Evolutionary conservation across 2,888 invertebrate species (phyloP).

Genomic region (Apamea monoglypha): DNA sequence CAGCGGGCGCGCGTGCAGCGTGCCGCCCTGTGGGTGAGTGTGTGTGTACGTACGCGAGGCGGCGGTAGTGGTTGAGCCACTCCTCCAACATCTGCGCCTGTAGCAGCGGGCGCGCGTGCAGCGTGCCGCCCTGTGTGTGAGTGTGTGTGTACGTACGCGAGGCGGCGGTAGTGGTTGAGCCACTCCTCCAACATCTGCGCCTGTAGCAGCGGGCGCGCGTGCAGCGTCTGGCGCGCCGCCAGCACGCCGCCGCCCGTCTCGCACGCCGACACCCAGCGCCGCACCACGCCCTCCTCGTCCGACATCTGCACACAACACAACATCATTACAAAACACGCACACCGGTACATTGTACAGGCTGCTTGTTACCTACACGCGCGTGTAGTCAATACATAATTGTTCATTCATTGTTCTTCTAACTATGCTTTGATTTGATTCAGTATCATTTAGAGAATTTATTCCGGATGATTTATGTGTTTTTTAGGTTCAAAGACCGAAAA

Average conservation of each 20-base stretch:
- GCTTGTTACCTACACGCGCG: background rate
- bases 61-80: conserved; percentile 98
- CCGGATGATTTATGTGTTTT: too few species aligned
- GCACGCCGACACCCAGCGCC: conserved; percentile 59
- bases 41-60: conserved; percentile 91
- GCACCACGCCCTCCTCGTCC: conserved; percentile 77
- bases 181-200: conserved; percentile 96
- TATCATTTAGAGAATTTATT: background rate
- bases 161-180: conserved; percentile 97
- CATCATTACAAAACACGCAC: background rate
- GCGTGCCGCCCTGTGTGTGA: conserved; percentile 91
- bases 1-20: conserved; percentile 88
- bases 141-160: conserved; percentile 91
- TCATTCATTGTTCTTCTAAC: background rate
- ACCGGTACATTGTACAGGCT: background rate
- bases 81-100: conserved; percentile 95
- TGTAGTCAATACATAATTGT: too few species aligned
- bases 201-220: conserved; percentile 97
- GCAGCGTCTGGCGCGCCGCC: conserved; percentile 94
- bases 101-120: conserved; percentile 87
- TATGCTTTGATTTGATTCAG: background rate
- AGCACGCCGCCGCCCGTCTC: conserved; percentile 91
- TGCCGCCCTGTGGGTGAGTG: conserved; percentile 87
- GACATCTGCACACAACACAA: conserved; percentile 91
- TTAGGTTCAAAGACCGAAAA: too few species aligned